Evolutionary conservation across 2,888 invertebrate genomes (phyloP).

Genomic region (Hofmannophila pseudospretella): DNA sequence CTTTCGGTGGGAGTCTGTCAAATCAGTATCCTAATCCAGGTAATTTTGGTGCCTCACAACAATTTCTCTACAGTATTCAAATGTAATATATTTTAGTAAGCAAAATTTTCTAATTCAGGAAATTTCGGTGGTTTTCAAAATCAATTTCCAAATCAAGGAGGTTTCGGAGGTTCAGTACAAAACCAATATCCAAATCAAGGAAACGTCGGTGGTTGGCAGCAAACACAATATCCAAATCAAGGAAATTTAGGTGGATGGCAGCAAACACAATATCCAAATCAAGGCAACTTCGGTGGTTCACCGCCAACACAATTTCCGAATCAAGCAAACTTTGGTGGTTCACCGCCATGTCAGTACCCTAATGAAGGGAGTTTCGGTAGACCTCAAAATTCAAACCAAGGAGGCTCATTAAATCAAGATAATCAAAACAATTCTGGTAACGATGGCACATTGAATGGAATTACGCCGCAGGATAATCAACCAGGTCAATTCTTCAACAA

Average conservation of each 20-base stretch:
- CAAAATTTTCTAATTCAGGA: conserved; percentile 15
- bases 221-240: conserved; percentile 2
- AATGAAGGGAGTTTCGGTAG: not conserved
- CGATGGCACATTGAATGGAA: conserved; percentile 18
- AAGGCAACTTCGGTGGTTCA: conserved; percentile 10
- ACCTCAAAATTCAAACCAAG: conserved; percentile 11
- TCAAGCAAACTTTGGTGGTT: conserved; percentile 12
- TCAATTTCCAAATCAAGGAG: conserved; percentile 5
- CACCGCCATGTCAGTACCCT: conserved; percentile 3
- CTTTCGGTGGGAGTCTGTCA: not conserved
- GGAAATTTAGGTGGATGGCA: conserved; percentile 2
- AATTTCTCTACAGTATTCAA: conserved; percentile 1
- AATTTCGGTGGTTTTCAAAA: conserved; percentile 8
- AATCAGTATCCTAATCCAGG: conserved; percentile 7
- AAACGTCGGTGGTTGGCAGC: not conserved
- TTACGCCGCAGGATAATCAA: conserved; percentile 7
- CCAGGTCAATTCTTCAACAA: too few species aligned
- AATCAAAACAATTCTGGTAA: conserved; percentile 5
- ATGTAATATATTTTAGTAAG: conserved; percentile 5
- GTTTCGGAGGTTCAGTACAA: not conserved
- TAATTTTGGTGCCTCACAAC: not conserved
- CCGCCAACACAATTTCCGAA: conserved; percentile 13
- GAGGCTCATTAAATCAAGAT: conserved; percentile 3
- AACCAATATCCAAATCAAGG: conserved; percentile 8
- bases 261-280: conserved; percentile 7